Evolutionary conservation across 2,888 invertebrate genomes (phyloP).

Genomic region (Aphidoletes aphidimyza): DNA sequence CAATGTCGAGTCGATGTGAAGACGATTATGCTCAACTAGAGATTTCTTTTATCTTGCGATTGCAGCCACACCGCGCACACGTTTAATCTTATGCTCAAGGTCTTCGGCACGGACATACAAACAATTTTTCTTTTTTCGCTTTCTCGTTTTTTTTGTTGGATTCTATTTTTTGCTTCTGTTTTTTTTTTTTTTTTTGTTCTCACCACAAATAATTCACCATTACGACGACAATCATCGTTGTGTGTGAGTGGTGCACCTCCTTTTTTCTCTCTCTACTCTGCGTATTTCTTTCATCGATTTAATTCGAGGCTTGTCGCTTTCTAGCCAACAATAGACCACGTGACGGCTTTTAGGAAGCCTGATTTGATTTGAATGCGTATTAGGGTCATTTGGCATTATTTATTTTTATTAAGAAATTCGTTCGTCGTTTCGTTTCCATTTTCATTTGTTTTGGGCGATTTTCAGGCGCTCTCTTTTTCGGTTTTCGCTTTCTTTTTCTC

Average conservation of each 20-base stretch:
- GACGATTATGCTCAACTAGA: not conserved
- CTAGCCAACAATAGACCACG: too few relatives aligned
- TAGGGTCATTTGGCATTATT: not conserved
- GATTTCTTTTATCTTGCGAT: not conserved
- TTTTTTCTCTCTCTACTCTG: too few relatives aligned
- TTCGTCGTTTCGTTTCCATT: not conserved
- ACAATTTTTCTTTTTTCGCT: not conserved
- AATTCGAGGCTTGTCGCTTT: too few relatives aligned
- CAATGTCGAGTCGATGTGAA: not conserved
- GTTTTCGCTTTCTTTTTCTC: not conserved
- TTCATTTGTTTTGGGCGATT: not conserved
- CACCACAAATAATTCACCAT: too few relatives aligned
- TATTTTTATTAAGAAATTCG: slow-evolving; percentile 36
- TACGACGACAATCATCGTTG: not conserved
- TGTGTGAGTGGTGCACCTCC: too few relatives aligned
- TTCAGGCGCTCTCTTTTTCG: not conserved
- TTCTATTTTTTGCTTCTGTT: not conserved
- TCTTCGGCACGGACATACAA: not conserved
- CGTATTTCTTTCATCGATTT: too few relatives aligned
- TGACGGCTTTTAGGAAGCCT: not conserved
- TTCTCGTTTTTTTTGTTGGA: not conserved
- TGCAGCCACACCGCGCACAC: not conserved
- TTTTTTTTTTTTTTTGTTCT: too few relatives aligned
- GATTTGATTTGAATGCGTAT: slow-evolving; percentile 15
- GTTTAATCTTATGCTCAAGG: slow-evolving; percentile 3